phyloP scores from a whole-genome alignment of 2,888 invertebrate genomes.

The Leptarthrus brevirostris region DNA sequence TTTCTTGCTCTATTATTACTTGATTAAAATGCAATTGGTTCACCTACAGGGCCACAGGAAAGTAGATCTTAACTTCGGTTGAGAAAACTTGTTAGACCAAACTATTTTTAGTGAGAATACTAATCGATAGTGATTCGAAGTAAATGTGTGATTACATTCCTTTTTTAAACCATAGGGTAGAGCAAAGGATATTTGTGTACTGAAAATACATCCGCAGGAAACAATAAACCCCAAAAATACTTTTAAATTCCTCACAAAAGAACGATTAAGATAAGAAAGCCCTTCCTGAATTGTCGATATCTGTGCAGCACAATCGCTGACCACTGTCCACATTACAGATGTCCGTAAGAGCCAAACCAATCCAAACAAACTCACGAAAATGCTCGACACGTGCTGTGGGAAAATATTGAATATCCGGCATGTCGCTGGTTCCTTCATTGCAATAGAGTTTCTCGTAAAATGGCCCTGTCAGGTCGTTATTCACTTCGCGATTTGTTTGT shows the following conservation, averaged over 20 bases:
- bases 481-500: constrained; percentile 18
- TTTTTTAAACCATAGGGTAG: no score
- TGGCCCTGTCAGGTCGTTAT: not conserved
- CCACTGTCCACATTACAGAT: constrained; percentile 17
- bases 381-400: constrained; percentile 50
- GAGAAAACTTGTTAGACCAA: not conserved
- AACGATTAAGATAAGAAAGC: constrained; percentile 10
- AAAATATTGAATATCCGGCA: constrained; percentile 51
- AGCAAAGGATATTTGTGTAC: no score
- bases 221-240: constrained; percentile 25
- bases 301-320: constrained; percentile 11
- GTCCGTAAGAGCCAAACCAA: constrained; percentile 37
- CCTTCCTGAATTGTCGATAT: constrained; percentile 1
- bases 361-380: constrained; percentile 48
- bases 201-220: constrained; percentile 29
- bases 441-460: constrained; percentile 13
- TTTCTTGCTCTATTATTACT: not conserved
- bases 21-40: constrained; percentile 1
- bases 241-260: not conserved
- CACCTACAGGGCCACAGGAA: not conserved
- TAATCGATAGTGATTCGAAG: no score
- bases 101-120: not conserved
- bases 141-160: no score
- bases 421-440: not conserved
- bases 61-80: not conserved